Evolutionary conservation across 2,797 vertebrate species (phyloP).

Genomic region (Linurgus olivaceus): DNA sequence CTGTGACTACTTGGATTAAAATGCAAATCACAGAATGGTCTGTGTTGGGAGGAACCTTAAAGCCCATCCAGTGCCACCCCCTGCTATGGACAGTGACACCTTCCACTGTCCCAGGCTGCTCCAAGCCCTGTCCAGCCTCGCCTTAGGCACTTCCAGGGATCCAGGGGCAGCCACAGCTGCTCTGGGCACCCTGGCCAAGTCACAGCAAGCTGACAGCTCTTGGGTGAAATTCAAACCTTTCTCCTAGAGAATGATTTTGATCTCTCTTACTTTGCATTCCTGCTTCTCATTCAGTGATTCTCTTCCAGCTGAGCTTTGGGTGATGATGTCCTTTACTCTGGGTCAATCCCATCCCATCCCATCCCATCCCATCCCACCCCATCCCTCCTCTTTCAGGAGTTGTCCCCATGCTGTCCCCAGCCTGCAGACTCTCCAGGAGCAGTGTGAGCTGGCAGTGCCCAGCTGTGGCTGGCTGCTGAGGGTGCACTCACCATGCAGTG

Average conservation of each 20-base stretch:
- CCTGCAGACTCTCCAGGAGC: accelerated
- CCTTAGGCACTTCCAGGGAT: not conserved
- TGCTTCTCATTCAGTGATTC: not conserved
- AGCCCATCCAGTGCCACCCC: not conserved
- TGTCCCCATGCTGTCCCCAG: not conserved
- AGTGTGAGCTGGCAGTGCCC: accelerated
- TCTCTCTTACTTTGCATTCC: not conserved
- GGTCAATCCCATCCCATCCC: not conserved
- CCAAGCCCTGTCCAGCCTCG: not conserved
- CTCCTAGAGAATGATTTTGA: accelerated
- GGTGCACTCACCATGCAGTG: slow-evolving; percentile 93
- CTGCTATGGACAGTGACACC: not conserved
- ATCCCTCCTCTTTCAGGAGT: not conserved
- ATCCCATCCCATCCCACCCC: not conserved
- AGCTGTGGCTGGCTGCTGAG: not conserved
- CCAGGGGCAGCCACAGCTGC: not conserved
- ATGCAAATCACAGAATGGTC: not conserved
- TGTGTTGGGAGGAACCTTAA: not conserved
- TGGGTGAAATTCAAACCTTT: not conserved
- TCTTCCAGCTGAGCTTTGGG: not conserved
- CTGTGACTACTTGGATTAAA: not conserved
- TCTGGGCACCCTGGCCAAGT: not conserved
- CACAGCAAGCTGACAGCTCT: not conserved
- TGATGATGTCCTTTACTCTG: not conserved
- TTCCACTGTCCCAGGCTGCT: not conserved